Conservation (phyloP, 2,888 invertebrate species). For the Ephialtes manifestator region DNA sequence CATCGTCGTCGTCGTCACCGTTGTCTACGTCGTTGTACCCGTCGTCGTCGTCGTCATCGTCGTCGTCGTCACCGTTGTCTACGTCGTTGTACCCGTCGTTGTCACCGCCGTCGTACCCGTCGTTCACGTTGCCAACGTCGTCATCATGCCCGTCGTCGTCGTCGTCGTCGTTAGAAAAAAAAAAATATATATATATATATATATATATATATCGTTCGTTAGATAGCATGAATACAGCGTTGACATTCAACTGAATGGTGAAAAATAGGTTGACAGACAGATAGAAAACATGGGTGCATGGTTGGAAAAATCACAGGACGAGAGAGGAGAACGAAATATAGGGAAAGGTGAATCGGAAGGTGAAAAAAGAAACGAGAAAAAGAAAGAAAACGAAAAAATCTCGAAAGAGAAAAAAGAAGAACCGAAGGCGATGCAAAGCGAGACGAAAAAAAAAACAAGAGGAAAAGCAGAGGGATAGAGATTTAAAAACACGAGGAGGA, state of each 20-base stretch:
- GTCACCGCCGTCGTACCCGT: background rate
- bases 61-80: no score
- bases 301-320: background rate
- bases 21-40: no score
- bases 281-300: background rate
- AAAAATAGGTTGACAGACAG: background rate
- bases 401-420: no score
- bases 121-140: background rate
- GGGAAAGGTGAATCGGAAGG: no score
- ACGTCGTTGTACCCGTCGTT: no score
- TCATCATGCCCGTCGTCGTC: background rate
- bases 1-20: no score
- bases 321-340: no score
- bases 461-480: background rate
- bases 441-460: background rate
- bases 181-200: no score
- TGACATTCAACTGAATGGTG: background rate
- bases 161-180: constrained; percentile 3
- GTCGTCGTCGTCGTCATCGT: no score
- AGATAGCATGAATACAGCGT: background rate
- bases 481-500: background rate
- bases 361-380: no score
- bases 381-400: no score
- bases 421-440: background rate
- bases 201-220: no score